A percentile compares a stretch with the other conserved stretches of the same genome.
phyloP scores from a whole-genome alignment of 2,113 vertebrate species.

The Falco punctatus region DNA sequence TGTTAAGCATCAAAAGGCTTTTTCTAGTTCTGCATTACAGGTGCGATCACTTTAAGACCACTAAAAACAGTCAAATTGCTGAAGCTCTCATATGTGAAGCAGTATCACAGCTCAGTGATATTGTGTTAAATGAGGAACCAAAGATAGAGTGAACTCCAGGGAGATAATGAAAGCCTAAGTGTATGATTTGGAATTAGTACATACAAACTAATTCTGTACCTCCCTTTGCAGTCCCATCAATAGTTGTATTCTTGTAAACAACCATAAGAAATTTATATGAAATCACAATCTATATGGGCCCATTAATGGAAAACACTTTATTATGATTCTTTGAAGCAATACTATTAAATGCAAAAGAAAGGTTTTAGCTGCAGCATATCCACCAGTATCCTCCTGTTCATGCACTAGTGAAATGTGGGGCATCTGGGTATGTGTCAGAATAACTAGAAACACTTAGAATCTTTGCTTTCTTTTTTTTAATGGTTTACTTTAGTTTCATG shows the following conservation, averaged over 20 bases:
- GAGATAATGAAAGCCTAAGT: slow-evolving; percentile 2
- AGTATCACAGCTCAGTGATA: slow-evolving; percentile 4
- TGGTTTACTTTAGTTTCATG: neutral
- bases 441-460: neutral
- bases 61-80: slow-evolving; percentile 16
- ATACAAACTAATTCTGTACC: neutral
- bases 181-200: neutral
- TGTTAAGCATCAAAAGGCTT: slow-evolving; percentile 33
- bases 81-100: slow-evolving; percentile 4
- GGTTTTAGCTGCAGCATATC: neutral
- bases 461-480: neutral
- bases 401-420: neutral
- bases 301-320: neutral
- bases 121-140: neutral
- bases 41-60: slow-evolving; percentile 18
- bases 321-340: neutral
- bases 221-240: neutral
- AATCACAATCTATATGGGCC: neutral
- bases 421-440: neutral
- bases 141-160: neutral
- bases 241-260: neutral
- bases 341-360: neutral
- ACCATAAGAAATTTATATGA: neutral
- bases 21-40: neutral
- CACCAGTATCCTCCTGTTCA: neutral